Conservation (phyloP, 1,140 invertebrate species). For the Sitophilus oryzae region DNA sequence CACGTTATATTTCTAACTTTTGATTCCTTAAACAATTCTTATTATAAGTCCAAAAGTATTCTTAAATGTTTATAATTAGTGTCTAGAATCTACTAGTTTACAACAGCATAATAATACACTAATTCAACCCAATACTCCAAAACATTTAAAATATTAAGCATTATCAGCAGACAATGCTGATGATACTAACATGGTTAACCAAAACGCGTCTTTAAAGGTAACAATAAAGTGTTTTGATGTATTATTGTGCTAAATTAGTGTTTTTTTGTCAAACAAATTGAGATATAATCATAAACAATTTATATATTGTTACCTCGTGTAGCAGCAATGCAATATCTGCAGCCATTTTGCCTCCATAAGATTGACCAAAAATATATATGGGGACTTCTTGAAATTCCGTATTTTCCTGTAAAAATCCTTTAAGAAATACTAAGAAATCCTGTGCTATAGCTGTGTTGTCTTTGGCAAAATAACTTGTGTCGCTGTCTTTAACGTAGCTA, state of each 20-base stretch:
- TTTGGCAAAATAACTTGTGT: constrained; percentile 46
- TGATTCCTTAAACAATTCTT: constrained; percentile 51
- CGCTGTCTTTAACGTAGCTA: constrained; percentile 64
- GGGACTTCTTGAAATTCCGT: constrained; percentile 64
- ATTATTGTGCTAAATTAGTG: too few relatives aligned
- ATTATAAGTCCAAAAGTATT: too few relatives aligned
- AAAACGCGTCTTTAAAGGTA: too few relatives aligned
- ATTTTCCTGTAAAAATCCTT: constrained; percentile 55
- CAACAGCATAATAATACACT: too few relatives aligned
- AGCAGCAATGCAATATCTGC: constrained; percentile 64
- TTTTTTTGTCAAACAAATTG: too few relatives aligned
- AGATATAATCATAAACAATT: not conserved
- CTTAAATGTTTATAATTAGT: too few relatives aligned
- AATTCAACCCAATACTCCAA: too few relatives aligned
- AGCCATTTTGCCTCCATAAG: constrained; percentile 89
- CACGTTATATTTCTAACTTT: constrained; percentile 55
- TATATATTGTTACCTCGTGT: constrained; percentile 48
- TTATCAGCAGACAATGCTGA: too few relatives aligned
- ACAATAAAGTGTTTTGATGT: too few relatives aligned
- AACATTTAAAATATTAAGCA: too few relatives aligned
- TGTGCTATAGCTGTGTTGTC: constrained; percentile 67
- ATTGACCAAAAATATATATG: constrained; percentile 77
- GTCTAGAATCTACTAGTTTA: too few relatives aligned
- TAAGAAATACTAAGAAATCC: constrained; percentile 70
- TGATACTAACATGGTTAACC: too few relatives aligned